These are phyloP conservation scores for Alces alces DNA, from an alignment of 2,113 vertebrate species.

Conservation along the genomic window DNA sequence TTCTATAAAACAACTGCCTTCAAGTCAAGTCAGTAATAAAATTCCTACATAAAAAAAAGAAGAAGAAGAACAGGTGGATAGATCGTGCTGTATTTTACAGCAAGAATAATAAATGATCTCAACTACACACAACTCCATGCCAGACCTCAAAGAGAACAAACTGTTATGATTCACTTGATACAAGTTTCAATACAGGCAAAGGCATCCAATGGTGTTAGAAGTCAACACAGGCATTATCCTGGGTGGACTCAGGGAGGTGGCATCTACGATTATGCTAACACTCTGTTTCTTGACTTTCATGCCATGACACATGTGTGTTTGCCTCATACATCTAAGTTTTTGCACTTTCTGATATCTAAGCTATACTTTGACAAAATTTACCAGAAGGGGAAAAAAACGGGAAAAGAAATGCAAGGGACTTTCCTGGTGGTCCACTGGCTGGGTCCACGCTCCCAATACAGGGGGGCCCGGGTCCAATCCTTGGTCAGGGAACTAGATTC, in stretches of 20 bases:
- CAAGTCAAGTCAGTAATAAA: too few relatives aligned
- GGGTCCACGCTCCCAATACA: neutral
- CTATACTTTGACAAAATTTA: neutral
- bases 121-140: too few relatives aligned
- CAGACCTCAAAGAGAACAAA: neutral
- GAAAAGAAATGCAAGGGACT: neutral
- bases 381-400: neutral
- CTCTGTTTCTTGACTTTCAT: neutral
- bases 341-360: neutral
- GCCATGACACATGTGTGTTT: neutral
- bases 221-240: neutral
- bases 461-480: neutral
- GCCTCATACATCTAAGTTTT: neutral
- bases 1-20: too few relatives aligned
- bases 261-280: neutral
- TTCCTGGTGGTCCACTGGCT: neutral
- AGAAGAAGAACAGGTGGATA: neutral
- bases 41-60: too few relatives aligned
- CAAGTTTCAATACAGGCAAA: neutral
- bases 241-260: neutral
- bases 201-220: fast-evolving
- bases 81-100: neutral
- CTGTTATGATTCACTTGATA: too few relatives aligned
- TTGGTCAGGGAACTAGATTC: neutral
- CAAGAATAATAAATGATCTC: neutral